Conservation (phyloP, 2,888 invertebrate genomes). For the Panzeria rudis region DNA sequence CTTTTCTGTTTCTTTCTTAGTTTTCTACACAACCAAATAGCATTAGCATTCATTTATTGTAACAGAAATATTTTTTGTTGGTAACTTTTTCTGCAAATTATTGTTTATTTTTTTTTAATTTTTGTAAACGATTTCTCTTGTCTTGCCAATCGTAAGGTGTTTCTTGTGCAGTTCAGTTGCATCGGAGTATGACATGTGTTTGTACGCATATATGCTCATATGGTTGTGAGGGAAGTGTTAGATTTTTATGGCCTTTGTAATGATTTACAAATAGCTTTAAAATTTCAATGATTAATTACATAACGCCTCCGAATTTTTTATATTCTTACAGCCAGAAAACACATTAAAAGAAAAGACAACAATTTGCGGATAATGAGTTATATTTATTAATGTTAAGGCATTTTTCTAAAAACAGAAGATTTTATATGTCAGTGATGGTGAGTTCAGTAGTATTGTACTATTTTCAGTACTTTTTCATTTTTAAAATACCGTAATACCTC, state of each 20-base stretch:
- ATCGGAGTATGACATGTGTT: slow-evolving; percentile 45
- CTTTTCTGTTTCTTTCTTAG: slow-evolving; percentile 22
- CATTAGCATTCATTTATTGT: slow-evolving; percentile 55
- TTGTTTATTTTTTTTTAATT: slow-evolving; percentile 20
- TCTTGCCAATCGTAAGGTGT: slow-evolving; percentile 51
- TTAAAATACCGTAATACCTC: too few relatives aligned
- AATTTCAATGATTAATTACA: slow-evolving; percentile 70
- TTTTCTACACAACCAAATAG: slow-evolving; percentile 16
- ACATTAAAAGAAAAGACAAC: slow-evolving; percentile 29
- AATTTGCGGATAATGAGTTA: slow-evolving; percentile 42
- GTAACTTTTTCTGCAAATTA: slow-evolving; percentile 26
- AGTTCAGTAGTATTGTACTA: too few relatives aligned
- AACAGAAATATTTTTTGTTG: slow-evolving; percentile 11
- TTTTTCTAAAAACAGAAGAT: neutral
- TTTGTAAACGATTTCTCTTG: slow-evolving; percentile 25
- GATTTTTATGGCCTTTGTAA: slow-evolving; percentile 66
- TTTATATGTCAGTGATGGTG: neutral
- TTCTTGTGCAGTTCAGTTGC: slow-evolving; percentile 31
- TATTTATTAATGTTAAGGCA: slow-evolving; percentile 25
- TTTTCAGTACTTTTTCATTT: too few relatives aligned
- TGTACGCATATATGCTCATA: neutral
- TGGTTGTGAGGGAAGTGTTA: slow-evolving; percentile 57
- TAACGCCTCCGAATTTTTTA: slow-evolving; percentile 69
- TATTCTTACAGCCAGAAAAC: slow-evolving; percentile 6
- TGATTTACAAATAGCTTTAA: slow-evolving; percentile 70